A percentile compares a stretch with the other conserved stretches of the same genome.
Conservation (phyloP, 2,113 vertebrate species). For the Epinephelus fuscoguttatus region DNA sequence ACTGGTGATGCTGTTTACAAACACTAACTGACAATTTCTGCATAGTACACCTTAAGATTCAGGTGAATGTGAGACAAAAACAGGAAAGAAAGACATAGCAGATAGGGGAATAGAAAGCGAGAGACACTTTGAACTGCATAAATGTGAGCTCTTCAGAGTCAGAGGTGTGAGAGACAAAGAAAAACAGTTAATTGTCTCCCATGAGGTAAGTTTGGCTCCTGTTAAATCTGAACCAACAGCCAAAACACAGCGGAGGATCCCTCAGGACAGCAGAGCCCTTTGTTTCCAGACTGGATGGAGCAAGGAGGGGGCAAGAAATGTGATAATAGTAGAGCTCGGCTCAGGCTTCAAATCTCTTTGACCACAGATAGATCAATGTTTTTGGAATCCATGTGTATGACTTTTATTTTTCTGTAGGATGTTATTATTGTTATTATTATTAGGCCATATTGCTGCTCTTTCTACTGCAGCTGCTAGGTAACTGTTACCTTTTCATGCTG, state of each 20-base stretch:
- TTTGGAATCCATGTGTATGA: not conserved
- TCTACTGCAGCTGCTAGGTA: not conserved
- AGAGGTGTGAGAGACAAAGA: conserved; percentile 45
- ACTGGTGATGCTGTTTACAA: no score
- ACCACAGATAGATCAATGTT: not conserved
- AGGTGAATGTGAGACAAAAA: conserved; percentile 12
- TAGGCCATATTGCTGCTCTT: not conserved
- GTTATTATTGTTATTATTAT: not conserved
- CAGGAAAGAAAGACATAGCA: not conserved
- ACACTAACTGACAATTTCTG: no score
- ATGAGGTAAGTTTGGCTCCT: conserved; percentile 50
- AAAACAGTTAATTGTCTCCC: conserved; percentile 69
- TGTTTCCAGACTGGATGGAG: conserved; percentile 38
- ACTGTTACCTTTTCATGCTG: not conserved
- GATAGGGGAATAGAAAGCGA: conserved; percentile 1
- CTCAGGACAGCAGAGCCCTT: conserved; percentile 33
- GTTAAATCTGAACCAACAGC: conserved; percentile 51
- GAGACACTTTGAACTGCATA: conserved; percentile 40
- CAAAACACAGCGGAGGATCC: conserved; percentile 30
- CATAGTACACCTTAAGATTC: not conserved
- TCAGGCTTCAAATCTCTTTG: not conserved
- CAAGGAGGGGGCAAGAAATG: conserved; percentile 9
- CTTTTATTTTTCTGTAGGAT: not conserved
- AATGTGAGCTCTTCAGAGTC: conserved; percentile 32
- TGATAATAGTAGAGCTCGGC: conserved; percentile 11